Evolutionary conservation across 1,140 invertebrate species (phyloP).

Genomic region (Bradynema listronoti): DNA sequence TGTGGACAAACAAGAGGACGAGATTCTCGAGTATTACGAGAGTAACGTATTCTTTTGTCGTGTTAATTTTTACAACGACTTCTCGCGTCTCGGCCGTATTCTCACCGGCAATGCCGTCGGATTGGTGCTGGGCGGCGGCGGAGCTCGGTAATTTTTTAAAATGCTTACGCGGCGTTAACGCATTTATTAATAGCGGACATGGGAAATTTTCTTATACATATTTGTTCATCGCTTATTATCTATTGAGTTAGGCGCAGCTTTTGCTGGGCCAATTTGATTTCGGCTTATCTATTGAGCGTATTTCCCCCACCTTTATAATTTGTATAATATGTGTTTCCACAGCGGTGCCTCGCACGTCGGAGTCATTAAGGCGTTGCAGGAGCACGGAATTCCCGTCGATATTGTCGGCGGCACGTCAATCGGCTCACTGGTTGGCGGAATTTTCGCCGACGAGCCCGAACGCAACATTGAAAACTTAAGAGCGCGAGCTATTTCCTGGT

Average conservation of each 20-base stretch:
- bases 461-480: too few relatives aligned
- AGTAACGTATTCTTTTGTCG: slow-evolving; percentile 43
- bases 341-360: slow-evolving; percentile 88
- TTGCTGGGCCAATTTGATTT: too few relatives aligned
- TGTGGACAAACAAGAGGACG: slow-evolving; percentile 38
- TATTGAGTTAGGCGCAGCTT: too few relatives aligned
- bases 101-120: slow-evolving; percentile 77
- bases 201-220: too few relatives aligned
- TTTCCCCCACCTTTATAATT: too few relatives aligned
- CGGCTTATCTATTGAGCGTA: too few relatives aligned
- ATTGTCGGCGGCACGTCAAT: slow-evolving; percentile 58
- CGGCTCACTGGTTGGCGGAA: slow-evolving; percentile 72
- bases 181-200: too few relatives aligned
- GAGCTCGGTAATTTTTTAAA: too few relatives aligned
- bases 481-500: too few relatives aligned
- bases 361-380: slow-evolving; percentile 77
- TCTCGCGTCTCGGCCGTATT: slow-evolving; percentile 87
- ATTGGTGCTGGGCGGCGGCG: slow-evolving; percentile 70
- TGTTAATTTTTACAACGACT: slow-evolving; percentile 77
- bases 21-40: slow-evolving; percentile 53
- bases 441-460: slow-evolving; percentile 89
- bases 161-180: too few relatives aligned
- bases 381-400: slow-evolving; percentile 51
- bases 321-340: too few relatives aligned
- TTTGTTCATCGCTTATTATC: too few relatives aligned